A percentile compares a stretch with the other conserved stretches of the same genome.
phyloP scores from a whole-genome alignment of 2,113 vertebrate species.

The Tauraco erythrolophus region DNA sequence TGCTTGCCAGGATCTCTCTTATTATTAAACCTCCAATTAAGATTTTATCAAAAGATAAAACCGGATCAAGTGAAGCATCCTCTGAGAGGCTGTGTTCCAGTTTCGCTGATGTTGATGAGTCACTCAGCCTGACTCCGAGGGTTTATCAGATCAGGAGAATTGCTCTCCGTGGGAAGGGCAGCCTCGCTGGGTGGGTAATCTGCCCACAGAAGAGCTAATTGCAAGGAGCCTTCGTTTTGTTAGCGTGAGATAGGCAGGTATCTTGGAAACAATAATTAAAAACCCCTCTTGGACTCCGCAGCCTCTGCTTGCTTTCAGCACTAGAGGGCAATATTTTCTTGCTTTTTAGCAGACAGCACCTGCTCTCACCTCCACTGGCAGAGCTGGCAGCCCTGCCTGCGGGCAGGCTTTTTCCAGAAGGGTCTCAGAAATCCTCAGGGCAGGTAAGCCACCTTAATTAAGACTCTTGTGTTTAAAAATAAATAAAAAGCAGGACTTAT shows the following conservation, averaged over 20 bases:
- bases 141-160: neutral
- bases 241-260: neutral
- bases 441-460: neutral
- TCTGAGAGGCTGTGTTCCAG: neutral
- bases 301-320: slow-evolving; percentile 26
- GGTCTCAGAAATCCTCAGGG: neutral
- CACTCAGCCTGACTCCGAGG: neutral
- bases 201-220: neutral
- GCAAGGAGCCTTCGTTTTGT: neutral
- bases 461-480: neutral
- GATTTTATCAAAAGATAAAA: slow-evolving; percentile 2
- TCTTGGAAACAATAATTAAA: neutral
- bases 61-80: neutral
- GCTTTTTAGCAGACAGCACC: slow-evolving; percentile 9
- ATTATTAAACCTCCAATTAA: slow-evolving; percentile 10
- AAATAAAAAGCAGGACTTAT: neutral
- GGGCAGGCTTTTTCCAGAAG: neutral
- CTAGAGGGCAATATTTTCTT: slow-evolving; percentile 78
- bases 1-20: neutral
- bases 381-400: neutral
- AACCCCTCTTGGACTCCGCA: neutral
- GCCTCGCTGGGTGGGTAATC: neutral
- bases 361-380: neutral
- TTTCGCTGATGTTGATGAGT: neutral
- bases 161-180: neutral